Evolutionary conservation across 2,888 invertebrate genomes (phyloP).

Genomic region (Acanthococcus lagerstroemiae): DNA sequence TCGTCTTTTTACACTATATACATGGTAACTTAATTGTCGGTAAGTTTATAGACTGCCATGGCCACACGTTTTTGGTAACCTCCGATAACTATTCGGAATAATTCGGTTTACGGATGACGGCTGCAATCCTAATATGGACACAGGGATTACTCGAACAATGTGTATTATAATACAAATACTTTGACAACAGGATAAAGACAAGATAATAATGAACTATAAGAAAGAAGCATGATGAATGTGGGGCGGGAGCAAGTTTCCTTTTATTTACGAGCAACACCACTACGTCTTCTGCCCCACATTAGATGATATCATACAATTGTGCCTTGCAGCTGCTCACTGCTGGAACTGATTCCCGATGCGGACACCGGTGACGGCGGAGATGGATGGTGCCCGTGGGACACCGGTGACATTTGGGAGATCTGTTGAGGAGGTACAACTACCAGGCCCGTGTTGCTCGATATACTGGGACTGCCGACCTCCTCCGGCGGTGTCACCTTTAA

Average conservation of each 20-base stretch:
- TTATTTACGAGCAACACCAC: constrained; percentile 61
- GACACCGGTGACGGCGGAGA: constrained; percentile 33
- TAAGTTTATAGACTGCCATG: too few species aligned
- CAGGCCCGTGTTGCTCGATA: constrained; percentile 44
- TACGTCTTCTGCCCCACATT: constrained; percentile 81
- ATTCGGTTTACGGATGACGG: too few species aligned
- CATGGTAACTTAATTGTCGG: constrained; percentile 11
- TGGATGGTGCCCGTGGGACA: constrained; percentile 29
- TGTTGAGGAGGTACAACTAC: constrained; percentile 35
- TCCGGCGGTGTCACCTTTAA: constrained; percentile 67
- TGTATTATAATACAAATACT: too few species aligned
- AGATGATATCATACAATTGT: constrained; percentile 93
- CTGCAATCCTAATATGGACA: too few species aligned
- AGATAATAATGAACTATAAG: neutral
- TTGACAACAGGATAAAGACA: too few species aligned
- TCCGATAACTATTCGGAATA: too few species aligned
- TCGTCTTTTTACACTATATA: neutral
- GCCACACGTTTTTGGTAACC: too few species aligned
- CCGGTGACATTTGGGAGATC: constrained; percentile 8
- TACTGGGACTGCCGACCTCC: constrained; percentile 42
- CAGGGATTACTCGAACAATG: too few species aligned
- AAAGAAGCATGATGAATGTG: constrained; percentile 11
- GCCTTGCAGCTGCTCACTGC: constrained; percentile 50
- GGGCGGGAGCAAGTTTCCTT: constrained; percentile 33
- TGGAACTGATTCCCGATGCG: constrained; percentile 31